Evolutionary conservation across 2,888 invertebrate species (phyloP).

Genomic region (Harpalus rufipes): DNA sequence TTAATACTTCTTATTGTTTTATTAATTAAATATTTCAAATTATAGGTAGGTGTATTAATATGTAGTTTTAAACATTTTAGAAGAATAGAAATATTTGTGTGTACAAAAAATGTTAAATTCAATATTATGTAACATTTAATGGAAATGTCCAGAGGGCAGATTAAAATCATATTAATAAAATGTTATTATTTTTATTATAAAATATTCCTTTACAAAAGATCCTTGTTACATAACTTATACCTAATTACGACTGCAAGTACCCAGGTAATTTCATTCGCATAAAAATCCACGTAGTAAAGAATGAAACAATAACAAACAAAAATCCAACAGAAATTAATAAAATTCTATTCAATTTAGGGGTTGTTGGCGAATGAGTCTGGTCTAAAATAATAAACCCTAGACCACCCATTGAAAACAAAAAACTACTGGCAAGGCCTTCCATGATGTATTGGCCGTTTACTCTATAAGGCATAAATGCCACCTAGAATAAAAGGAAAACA

Average conservation of each 20-base stretch:
- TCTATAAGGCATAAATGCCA: conserved; percentile 98
- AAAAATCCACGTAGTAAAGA: conserved; percentile 97
- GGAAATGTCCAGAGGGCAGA: no score
- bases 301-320: conserved; percentile 94
- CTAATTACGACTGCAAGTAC: conserved; percentile 82
- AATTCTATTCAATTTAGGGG: conserved; percentile 94
- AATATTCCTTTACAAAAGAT: conserved; percentile 36
- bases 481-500: conserved; percentile 80
- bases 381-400: conserved; percentile 98
- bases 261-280: conserved; percentile 99
- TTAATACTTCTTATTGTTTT: no score
- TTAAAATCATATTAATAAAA: neutral
- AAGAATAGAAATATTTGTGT: no score
- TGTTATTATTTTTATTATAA: conserved; percentile 42
- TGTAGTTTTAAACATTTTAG: no score
- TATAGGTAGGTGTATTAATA: no score
- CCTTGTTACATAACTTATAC: conserved; percentile 14
- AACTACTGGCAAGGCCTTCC: conserved; percentile 98
- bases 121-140: no score
- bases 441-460: conserved; percentile 99
- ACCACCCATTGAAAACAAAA: conserved; percentile 97
- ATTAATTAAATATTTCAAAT: no score
- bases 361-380: conserved; percentile 93
- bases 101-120: no score
- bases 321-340: conserved; percentile 94